A percentile compares a stretch with the other conserved stretches of the same genome.
phyloP scores from a whole-genome alignment of 2,888 invertebrate species.

The Lycophotia porphyrea region DNA sequence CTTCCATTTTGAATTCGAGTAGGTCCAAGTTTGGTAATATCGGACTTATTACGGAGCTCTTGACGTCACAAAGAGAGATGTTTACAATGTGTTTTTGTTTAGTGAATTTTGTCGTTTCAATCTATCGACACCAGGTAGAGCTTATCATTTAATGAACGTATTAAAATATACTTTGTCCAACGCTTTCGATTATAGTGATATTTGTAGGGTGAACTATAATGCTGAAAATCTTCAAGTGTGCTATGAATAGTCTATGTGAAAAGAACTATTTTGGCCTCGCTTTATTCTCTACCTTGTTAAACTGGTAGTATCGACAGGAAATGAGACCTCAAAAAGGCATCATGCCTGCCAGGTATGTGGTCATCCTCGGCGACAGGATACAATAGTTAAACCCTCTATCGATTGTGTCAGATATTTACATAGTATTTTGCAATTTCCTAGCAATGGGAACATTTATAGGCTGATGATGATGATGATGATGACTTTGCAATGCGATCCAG shows the following conservation, averaged over 20 bases:
- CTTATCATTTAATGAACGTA: background rate
- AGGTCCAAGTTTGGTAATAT: background rate
- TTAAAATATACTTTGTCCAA: background rate
- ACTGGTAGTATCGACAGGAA: background rate
- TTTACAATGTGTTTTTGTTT: background rate
- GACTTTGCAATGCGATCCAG: background rate
- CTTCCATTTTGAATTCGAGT: constrained; percentile 1
- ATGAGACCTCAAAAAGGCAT: background rate
- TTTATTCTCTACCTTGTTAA: constrained; percentile 28
- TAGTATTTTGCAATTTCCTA: too few relatives aligned
- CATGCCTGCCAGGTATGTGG: background rate
- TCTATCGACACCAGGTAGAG: background rate
- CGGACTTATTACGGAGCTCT: background rate
- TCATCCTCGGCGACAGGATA: background rate
- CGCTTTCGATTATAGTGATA: background rate
- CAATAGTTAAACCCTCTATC: background rate
- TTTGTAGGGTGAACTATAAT: constrained; percentile 6
- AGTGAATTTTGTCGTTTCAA: background rate
- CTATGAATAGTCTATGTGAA: constrained; percentile 30
- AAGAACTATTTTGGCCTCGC: constrained; percentile 24
- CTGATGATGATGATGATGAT: too few relatives aligned
- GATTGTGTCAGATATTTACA: background rate
- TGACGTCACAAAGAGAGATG: background rate
- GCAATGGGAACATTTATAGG: too few relatives aligned
- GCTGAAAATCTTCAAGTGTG: constrained; percentile 10